Conservation (phyloP, 2,888 invertebrate species). For the Pachymerium ferrugineum region DNA sequence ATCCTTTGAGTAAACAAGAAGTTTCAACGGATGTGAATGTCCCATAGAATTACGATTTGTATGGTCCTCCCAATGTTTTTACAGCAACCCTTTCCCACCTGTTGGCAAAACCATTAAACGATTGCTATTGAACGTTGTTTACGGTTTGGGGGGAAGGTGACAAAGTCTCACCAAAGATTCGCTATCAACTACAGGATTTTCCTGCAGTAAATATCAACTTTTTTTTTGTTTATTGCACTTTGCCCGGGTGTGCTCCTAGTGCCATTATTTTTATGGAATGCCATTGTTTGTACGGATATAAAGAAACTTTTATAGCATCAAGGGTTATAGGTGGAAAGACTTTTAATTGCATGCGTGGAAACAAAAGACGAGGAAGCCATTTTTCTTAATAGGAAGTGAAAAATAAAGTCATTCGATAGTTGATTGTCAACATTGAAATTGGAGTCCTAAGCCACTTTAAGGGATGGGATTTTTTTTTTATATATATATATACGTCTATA, state of each 20-base stretch:
- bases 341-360: neutral
- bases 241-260: neutral
- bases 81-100: too few species aligned
- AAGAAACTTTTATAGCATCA: neutral
- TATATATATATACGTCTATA: too few species aligned
- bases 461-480: too few species aligned
- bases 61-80: too few species aligned
- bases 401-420: neutral
- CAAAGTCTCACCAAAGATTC: neutral
- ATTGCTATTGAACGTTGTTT: neutral
- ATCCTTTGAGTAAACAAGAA: too few species aligned
- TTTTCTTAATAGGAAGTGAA: neutral
- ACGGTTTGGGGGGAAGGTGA: neutral
- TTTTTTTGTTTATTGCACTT: constrained; percentile 1
- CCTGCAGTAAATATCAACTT: neutral
- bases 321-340: neutral
- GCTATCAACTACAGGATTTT: neutral
- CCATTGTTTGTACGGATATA: neutral
- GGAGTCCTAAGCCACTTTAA: too few species aligned
- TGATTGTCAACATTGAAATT: too few species aligned
- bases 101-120: neutral
- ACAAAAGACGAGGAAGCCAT: neutral
- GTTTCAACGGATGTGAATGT: too few species aligned
- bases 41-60: too few species aligned
- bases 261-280: neutral